Conservation (phyloP, 2,797 vertebrate genomes). For the Lycodopsis pacificus region DNA sequence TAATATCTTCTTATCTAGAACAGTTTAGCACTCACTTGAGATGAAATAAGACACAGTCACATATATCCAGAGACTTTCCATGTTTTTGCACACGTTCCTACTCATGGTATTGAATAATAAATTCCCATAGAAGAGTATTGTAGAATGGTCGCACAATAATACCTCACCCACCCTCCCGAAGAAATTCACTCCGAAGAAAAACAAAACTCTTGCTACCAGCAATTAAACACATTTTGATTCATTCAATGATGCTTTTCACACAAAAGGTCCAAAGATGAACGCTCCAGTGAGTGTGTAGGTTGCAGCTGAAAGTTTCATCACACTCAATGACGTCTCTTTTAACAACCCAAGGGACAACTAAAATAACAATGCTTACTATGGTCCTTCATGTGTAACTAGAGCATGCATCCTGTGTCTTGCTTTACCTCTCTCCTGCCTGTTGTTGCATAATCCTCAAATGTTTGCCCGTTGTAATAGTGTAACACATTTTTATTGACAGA, state of each 20-base stretch:
- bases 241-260: slow-evolving; percentile 26
- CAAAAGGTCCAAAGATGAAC: slow-evolving; percentile 53
- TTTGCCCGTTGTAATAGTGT: slow-evolving; percentile 14
- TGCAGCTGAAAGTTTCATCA: slow-evolving; percentile 36
- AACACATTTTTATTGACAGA: slow-evolving; percentile 20
- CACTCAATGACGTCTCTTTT: slow-evolving; percentile 15
- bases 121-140: slow-evolving; percentile 42
- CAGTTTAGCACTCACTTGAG: slow-evolving; percentile 65
- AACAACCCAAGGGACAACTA: slow-evolving; percentile 20
- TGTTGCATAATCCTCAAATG: slow-evolving; percentile 34
- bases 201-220: slow-evolving; percentile 37
- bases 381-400: slow-evolving; percentile 48
- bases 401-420: slow-evolving; percentile 26
- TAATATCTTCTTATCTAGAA: slow-evolving; percentile 63
- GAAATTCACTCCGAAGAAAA: slow-evolving; percentile 36
- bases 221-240: slow-evolving; percentile 18
- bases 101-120: slow-evolving; percentile 65
- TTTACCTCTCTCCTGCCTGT: slow-evolving; percentile 36
- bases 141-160: slow-evolving; percentile 42
- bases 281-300: slow-evolving; percentile 20
- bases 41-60: slow-evolving; percentile 71
- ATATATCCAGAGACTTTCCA: slow-evolving; percentile 61
- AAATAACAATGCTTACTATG: slow-evolving; percentile 17
- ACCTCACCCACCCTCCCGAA: slow-evolving; percentile 21
- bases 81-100: slow-evolving; percentile 72